Percentiles rank a stretch among this genome's conserved stretches.
Evolutionary conservation across 2,888 invertebrate genomes (phyloP).

Genomic region (Rhopalosiphum nymphaeae): DNA sequence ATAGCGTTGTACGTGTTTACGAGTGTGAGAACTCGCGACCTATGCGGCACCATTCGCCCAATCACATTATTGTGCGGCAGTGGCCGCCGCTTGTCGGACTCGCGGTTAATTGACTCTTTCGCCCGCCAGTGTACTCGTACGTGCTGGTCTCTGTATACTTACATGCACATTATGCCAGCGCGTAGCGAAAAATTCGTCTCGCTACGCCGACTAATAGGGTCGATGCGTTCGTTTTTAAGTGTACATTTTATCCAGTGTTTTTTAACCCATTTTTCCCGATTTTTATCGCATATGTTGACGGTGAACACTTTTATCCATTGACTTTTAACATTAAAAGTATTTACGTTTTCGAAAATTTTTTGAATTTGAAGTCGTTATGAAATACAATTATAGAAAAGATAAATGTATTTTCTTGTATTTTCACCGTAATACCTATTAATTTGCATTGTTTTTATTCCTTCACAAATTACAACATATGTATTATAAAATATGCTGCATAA

Average conservation of each 20-base stretch:
- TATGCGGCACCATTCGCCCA: neutral
- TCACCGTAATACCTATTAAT: neutral
- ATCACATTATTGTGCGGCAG: neutral
- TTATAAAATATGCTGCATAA: neutral
- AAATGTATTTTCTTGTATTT: neutral
- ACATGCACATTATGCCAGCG: neutral
- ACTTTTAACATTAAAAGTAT: neutral
- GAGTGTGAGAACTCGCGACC: slow-evolving; percentile 1
- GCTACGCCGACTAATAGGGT: neutral
- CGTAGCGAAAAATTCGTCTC: neutral
- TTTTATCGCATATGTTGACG: neutral
- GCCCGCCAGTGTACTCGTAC: neutral
- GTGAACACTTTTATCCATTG: neutral
- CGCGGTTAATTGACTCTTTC: neutral
- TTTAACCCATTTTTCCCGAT: neutral
- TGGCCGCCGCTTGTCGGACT: neutral
- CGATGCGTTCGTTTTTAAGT: neutral
- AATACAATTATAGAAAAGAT: neutral
- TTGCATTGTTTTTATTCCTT: neutral
- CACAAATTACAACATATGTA: neutral
- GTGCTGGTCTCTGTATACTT: neutral
- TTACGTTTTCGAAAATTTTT: neutral
- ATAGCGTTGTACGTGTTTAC: neutral
- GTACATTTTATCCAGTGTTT: neutral
- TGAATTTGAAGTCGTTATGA: neutral